These are phyloP conservation scores for Laticauda colubrina DNA, from an alignment of 2,113 vertebrate genomes.

Conservation along the genomic window DNA sequence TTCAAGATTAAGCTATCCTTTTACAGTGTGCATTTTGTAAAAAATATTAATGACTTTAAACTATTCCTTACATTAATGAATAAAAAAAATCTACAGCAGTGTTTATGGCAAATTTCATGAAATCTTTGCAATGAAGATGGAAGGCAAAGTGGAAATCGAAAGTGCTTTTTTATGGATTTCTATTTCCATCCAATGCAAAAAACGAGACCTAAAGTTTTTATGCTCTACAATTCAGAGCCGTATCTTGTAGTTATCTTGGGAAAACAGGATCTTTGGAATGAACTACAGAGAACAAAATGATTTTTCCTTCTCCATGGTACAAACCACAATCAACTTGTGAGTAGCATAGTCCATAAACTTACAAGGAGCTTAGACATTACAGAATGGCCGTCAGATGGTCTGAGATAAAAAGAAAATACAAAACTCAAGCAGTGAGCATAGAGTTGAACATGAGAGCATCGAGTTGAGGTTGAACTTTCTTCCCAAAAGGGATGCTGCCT, in stretches of 20 bases:
- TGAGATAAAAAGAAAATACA: background rate
- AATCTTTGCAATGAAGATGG: background rate
- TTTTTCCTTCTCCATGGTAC: background rate
- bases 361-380: background rate
- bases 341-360: background rate
- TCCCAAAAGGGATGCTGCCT: background rate
- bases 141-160: background rate
- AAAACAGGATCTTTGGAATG: background rate
- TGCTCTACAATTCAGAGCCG: background rate
- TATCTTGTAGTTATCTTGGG: background rate
- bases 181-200: background rate
- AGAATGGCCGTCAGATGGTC: background rate
- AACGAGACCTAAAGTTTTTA: background rate
- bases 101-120: background rate
- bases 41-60: background rate
- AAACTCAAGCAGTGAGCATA: background rate
- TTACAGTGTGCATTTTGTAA: background rate
- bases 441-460: background rate
- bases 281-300: background rate
- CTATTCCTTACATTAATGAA: background rate
- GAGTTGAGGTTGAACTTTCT: background rate
- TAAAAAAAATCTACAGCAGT: background rate
- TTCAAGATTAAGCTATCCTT: background rate
- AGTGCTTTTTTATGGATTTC: background rate
- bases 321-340: background rate